Conservation (phyloP, 2,113 vertebrate species). For the Bothrops jararaca region DNA sequence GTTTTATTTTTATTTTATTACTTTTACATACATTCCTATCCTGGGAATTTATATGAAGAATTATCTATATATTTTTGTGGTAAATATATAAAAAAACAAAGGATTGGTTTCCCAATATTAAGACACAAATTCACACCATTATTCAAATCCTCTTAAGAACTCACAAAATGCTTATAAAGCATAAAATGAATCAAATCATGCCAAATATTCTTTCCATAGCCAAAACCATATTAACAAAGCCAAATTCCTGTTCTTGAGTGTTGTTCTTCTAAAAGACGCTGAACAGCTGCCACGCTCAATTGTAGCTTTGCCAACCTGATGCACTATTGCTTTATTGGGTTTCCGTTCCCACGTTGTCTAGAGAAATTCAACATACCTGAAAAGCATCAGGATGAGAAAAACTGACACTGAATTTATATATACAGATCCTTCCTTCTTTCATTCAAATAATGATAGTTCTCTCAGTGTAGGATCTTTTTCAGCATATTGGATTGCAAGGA, state of each 20-base stretch:
- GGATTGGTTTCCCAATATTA: neutral
- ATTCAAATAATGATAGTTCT: neutral
- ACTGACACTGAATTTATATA: neutral
- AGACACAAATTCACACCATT: neutral
- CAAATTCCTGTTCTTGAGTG: neutral
- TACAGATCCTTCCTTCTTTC: neutral
- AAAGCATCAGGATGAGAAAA: neutral
- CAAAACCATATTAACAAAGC: neutral
- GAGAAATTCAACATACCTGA: neutral
- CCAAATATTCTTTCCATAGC: neutral
- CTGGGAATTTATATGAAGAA: neutral
- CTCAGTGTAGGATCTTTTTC: neutral
- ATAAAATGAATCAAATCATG: neutral
- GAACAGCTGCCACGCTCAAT: neutral
- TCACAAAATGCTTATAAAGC: neutral
- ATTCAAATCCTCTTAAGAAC: neutral
- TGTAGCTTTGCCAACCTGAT: neutral
- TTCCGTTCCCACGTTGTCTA: neutral
- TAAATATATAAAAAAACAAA: neutral
- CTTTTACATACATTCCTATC: neutral
- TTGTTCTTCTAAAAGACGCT: neutral
- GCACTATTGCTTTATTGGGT: neutral
- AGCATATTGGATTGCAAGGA: neutral
- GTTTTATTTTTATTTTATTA: neutral
- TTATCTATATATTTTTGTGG: neutral